Base-by-base conservation (phyloP, 2,113 vertebrate species). In the Callocephalon fimbriatum region DNA sequence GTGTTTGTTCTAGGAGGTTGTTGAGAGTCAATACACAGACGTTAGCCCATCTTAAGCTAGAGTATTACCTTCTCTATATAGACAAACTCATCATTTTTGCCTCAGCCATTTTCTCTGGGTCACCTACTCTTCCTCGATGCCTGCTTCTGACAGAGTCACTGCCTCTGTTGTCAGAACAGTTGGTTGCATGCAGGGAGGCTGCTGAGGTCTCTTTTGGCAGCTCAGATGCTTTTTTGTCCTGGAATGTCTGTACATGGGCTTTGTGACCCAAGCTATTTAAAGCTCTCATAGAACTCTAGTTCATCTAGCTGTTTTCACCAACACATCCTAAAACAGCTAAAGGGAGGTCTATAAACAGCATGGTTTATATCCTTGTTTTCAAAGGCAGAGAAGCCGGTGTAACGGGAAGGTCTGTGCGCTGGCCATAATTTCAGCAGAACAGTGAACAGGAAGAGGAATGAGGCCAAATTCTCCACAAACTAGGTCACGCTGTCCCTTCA, bases 371-470 rank as follows among this genome's bases (percentile, higher is more conserved):
- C 38, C 17, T 42, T 74, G 25, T 74, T 87, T 85, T 63, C 65
- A 93, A 66, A 93, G 51, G 38, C 73, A 59, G 38, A 66, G 35
- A 78, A 78, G 35, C 20, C 2, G 3, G 42, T 37, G 22, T 50
- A 63, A 65, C 10, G 70, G 42, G 7, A 44, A 71, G 10, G 47
- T 95, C 65, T 61, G 42, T 3, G 1, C 8, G 1, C n/a, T 56
- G 32, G 88, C 77, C 87, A 94, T 81, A 90, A 58, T 44, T 71
- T 88, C 54, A 85, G 73, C 40, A 29, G 37, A 95, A 91, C 56
- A 93, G 77, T 95, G 90, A 82, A 94, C 77, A 96, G 83, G 83
- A 95, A 95, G 72, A 91, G 94, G 65, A 97, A 92, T 63, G 61
- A 71, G 74, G 94, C 94, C 95, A 97, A 96, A 93, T 72, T 96